phyloP scores from a whole-genome alignment of 2,888 invertebrate genomes.

The Cancer borealis region DNA sequence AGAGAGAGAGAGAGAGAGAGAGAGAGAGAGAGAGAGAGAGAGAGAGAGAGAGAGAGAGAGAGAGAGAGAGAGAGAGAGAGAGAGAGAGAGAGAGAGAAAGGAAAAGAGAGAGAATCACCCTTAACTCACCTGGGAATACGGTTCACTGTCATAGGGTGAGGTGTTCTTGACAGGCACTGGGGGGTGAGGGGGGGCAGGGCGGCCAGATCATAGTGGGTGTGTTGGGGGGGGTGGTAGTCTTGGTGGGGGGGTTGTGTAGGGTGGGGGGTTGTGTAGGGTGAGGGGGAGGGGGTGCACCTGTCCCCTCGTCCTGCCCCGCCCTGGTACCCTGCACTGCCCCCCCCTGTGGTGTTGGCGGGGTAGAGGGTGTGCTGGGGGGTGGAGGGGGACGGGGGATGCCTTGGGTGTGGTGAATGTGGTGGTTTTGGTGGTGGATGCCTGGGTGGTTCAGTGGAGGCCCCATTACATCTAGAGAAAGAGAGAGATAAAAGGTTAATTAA shows the following conservation, averaged over 20 bases:
- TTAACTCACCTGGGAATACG: constrained; percentile 62
- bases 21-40: background rate
- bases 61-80: background rate
- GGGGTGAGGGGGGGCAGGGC: constrained; percentile 80
- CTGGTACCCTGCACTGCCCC: constrained; percentile 80
- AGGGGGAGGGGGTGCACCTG: constrained; percentile 46
- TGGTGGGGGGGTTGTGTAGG: constrained; percentile 79
- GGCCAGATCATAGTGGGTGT: constrained; percentile 55
- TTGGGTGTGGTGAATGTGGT: constrained; percentile 42
- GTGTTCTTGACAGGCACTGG: constrained; percentile 80
- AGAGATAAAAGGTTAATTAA: too few species aligned
- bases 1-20: background rate
- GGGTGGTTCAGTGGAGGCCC: constrained; percentile 63
- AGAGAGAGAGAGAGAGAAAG: constrained; percentile 11
- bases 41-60: background rate
- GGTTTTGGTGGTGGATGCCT: background rate
- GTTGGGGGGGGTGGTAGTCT: constrained; percentile 56
- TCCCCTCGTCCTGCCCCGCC: constrained; percentile 27
- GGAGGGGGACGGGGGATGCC: constrained; percentile 6
- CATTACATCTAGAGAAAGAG: constrained; percentile 52
- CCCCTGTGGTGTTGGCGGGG: constrained; percentile 1
- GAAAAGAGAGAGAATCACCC: background rate
- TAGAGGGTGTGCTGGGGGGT: background rate
- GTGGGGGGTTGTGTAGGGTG: too few species aligned
- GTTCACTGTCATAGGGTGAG: constrained; percentile 65